Evolutionary conservation across 2,888 invertebrate species (phyloP).

Genomic region (Reticulitermes lucifugus): DNA sequence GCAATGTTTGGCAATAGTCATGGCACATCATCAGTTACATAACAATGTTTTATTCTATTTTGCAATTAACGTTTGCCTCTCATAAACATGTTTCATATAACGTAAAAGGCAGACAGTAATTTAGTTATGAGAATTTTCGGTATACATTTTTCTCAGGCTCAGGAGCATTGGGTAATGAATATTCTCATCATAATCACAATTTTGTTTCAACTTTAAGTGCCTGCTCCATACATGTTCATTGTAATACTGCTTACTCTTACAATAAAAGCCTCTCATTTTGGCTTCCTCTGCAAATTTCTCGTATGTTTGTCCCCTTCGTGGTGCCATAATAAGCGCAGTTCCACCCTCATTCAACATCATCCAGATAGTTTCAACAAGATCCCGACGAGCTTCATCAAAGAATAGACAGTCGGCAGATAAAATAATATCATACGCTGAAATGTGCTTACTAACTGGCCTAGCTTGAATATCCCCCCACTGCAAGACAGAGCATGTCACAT

Average conservation of each 20-base stretch:
- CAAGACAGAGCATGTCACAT: slow-evolving; percentile 62
- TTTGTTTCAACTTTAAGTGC: slow-evolving; percentile 71
- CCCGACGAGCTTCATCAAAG: slow-evolving; percentile 78
- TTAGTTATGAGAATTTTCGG: slow-evolving; percentile 4
- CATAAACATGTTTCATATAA: neutral
- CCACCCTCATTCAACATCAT: slow-evolving; percentile 72
- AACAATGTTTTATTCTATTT: neutral
- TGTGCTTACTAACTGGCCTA: neutral
- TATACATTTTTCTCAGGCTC: slow-evolving; percentile 67
- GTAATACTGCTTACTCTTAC: slow-evolving; percentile 71
- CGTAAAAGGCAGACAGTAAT: neutral
- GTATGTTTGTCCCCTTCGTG: slow-evolving; percentile 78
- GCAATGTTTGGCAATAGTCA: neutral
- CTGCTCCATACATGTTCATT: slow-evolving; percentile 76
- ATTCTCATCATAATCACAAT: slow-evolving; percentile 74
- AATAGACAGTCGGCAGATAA: slow-evolving; percentile 85
- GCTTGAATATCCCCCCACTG: slow-evolving; percentile 65
- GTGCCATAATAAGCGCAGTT: slow-evolving; percentile 80
- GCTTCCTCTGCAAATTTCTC: slow-evolving; percentile 75
- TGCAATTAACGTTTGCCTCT: neutral
- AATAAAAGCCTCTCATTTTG: slow-evolving; percentile 69
- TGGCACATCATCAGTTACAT: neutral
- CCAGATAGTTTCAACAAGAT: slow-evolving; percentile 76
- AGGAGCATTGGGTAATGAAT: slow-evolving; percentile 79
- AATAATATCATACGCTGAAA: slow-evolving; percentile 72